Evolutionary conservation across 2,888 invertebrate species (phyloP).

Genomic region (Drosophila acutilabella): DNA sequence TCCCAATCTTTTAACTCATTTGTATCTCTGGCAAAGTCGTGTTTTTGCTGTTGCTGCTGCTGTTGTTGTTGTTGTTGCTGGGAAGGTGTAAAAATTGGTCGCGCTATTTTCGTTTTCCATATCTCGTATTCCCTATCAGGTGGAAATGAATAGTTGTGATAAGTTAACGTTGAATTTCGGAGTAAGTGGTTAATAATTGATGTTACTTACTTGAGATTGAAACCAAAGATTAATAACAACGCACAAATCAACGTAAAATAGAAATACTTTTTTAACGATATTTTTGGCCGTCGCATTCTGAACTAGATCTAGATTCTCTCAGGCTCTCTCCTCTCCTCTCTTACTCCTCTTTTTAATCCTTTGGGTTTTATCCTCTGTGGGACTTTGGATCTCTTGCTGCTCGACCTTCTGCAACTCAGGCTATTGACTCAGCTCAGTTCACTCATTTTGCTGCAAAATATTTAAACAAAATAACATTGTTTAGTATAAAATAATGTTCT

Average conservation of each 20-base stretch:
- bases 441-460: constrained; percentile 51
- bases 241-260: constrained; percentile 86
- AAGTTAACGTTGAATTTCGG: background rate
- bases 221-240: constrained; percentile 86
- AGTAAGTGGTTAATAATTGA: background rate
- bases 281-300: constrained; percentile 87
- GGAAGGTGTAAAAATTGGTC: constrained; percentile 42
- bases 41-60: constrained; percentile 41
- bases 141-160: background rate
- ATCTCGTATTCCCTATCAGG: constrained; percentile 81
- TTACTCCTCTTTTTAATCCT: background rate
- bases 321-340: constrained; percentile 5
- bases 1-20: constrained; percentile 30
- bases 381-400: constrained; percentile 7
- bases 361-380: background rate
- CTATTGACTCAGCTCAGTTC: constrained; percentile 48
- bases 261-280: constrained; percentile 87
- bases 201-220: constrained; percentile 85
- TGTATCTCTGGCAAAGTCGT: constrained; percentile 37
- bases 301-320: constrained; percentile 2
- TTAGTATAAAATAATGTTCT: background rate
- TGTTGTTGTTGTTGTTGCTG: constrained; percentile 59
- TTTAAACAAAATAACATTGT: constrained; percentile 1
- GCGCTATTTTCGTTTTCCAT: constrained; percentile 82
- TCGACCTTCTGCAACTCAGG: constrained; percentile 4